Conservation (phyloP, 2,888 invertebrate genomes). For the Meteorus cinctellus region DNA sequence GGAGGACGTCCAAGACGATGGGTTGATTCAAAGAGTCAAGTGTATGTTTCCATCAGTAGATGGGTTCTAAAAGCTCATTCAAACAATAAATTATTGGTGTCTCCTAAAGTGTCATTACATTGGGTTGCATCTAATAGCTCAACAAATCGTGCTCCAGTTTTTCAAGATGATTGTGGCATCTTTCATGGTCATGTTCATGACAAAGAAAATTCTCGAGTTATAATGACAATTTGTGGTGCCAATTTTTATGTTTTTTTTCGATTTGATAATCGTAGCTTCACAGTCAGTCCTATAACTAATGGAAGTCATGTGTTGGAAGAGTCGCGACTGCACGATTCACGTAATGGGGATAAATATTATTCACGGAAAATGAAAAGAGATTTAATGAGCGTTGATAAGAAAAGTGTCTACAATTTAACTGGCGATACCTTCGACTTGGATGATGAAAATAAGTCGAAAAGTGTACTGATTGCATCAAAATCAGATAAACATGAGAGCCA, state of each 20-base stretch:
- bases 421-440: slow-evolving; percentile 74
- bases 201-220: slow-evolving; percentile 73
- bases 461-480: slow-evolving; percentile 39
- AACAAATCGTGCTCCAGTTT: not conserved
- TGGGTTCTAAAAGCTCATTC: slow-evolving; percentile 60
- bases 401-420: slow-evolving; percentile 72
- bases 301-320: slow-evolving; percentile 62
- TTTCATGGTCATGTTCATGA: slow-evolving; percentile 54
- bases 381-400: slow-evolving; percentile 15
- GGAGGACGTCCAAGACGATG: slow-evolving; percentile 47
- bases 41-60: slow-evolving; percentile 57
- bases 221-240: slow-evolving; percentile 76
- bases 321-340: slow-evolving; percentile 27
- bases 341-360: not conserved
- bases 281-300: slow-evolving; percentile 73
- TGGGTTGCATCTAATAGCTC: slow-evolving; percentile 43
- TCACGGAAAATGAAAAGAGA: slow-evolving; percentile 18
- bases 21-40: slow-evolving; percentile 35
- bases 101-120: slow-evolving; percentile 52
- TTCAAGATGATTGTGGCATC: slow-evolving; percentile 50
- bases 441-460: slow-evolving; percentile 55
- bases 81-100: slow-evolving; percentile 55
- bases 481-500: slow-evolving; percentile 67
- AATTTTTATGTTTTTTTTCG: slow-evolving; percentile 76
- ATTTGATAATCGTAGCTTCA: slow-evolving; percentile 74